Evolutionary conservation across 2,888 invertebrate genomes (phyloP), one percentile per base, ranked within the genome.

Genomic region (Ellobium chinense): DNA sequence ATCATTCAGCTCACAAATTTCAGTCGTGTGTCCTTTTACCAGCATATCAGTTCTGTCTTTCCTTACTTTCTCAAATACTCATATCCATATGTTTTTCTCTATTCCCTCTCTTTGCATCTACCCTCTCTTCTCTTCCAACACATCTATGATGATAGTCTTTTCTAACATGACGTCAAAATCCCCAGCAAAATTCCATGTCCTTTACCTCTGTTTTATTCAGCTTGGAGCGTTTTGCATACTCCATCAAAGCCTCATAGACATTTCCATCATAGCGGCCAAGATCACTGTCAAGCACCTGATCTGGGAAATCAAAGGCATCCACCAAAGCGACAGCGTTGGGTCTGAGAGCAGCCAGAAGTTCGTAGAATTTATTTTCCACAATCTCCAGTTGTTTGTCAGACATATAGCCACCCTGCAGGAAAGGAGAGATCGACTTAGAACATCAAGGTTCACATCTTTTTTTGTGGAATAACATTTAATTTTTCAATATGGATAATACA

Each of bases 261-360:
- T 93, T 89, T 2, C 94, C 94, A 83, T 94, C 94, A 80, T 93
- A 91, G 31, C 92, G 87, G 1, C 92, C 92, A 56, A 93, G 86
- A 60, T 90, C 92, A 56, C 93, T 93, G 82, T 91, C 88, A 37
- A 94, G 88, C 46, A 92, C 88, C 5, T 88, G 84, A 85, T 94
- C 94, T 27, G 89, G 89, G 83, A 92, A 92, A 91, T 98, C 98
- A 91, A 98, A 99, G 18, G 97, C 95, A 93, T 99, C 99, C 0
- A 98, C 98, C 29, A 99, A 94, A 0, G 96, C 96, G 0, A 99
- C 96, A 0, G 97, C 97, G 92, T 98, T 96, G 4, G 97, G 97
- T 66, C 98, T 95, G 63, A 99, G 94, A 39, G 94, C 94, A 0
- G 94, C 93, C 80, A 98, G 94, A 58, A 96, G 93, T 39, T 95